Evolutionary conservation across 2,113 vertebrate species (phyloP).

Genomic region (Cheilinus undulatus): DNA sequence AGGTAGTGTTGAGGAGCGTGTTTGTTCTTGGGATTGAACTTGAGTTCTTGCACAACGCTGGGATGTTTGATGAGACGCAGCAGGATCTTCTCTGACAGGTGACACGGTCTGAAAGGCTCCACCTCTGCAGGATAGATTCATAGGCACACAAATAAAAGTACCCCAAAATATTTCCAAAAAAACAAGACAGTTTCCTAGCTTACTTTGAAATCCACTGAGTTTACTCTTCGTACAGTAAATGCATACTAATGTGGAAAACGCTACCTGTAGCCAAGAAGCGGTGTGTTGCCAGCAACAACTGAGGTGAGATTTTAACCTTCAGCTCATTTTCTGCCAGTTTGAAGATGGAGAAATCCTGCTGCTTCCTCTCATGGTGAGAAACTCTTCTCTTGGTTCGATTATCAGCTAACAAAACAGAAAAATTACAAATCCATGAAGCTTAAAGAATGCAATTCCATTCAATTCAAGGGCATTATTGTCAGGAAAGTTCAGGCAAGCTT

Average conservation of each 20-base stretch:
- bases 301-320: conserved; percentile 94
- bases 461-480: not conserved
- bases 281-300: conserved; percentile 95
- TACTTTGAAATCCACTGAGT: not conserved
- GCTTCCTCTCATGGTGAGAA: conserved; percentile 92
- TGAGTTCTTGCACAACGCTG: conserved; percentile 93
- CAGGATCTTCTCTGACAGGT: conserved; percentile 96
- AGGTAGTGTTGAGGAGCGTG: conserved; percentile 91
- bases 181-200: not conserved
- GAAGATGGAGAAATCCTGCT: conserved; percentile 96
- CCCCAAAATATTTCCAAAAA: too few relatives aligned
- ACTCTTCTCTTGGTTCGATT: conserved; percentile 92
- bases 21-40: conserved; percentile 92
- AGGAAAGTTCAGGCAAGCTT: too few relatives aligned
- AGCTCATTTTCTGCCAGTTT: conserved; percentile 92
- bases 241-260: not conserved
- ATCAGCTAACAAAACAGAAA: conserved; percentile 85
- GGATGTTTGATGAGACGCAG: conserved; percentile 95
- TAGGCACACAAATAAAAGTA: not conserved
- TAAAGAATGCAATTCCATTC: too few relatives aligned
- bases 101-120: conserved; percentile 91
- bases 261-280: conserved; percentile 98
- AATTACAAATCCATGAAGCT: not conserved
- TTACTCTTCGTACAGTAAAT: not conserved
- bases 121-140: conserved; percentile 84